These are phyloP conservation scores for Euthynnus affinis DNA, from an alignment of 2,797 vertebrate species.

Conservation along the genomic window DNA sequence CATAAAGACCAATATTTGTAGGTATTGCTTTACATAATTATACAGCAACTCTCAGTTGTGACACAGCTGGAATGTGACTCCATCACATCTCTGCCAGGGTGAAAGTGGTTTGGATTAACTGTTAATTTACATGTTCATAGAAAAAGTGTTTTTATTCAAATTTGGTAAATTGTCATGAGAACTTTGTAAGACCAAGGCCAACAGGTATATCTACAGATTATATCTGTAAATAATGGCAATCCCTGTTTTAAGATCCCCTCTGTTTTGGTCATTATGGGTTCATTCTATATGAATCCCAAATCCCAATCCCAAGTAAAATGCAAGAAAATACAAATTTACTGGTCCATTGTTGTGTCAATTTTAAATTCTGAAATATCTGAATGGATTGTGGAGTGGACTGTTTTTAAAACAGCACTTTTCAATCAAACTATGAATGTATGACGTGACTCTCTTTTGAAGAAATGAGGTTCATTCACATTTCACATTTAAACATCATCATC, in stretches of 20 bases:
- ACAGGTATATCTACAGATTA: not conserved
- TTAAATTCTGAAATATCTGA: constrained; percentile 5
- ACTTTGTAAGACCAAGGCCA: not conserved
- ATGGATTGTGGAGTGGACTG: constrained; percentile 16
- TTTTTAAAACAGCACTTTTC: not conserved
- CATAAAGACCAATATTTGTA: not conserved
- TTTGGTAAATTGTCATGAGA: not conserved
- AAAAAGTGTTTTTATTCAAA: not conserved
- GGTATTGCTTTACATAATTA: constrained; percentile 1
- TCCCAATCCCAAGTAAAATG: constrained; percentile 14
- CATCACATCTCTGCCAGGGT: not conserved
- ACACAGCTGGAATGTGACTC: not conserved
- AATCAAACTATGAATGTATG: constrained; percentile 8
- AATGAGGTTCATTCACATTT: not conserved
- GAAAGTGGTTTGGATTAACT: not conserved
- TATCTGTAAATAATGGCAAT: not conserved
- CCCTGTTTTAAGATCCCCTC: not conserved
- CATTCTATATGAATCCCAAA: constrained; percentile 1
- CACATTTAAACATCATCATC: constrained; percentile 23
- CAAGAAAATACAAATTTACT: not conserved
- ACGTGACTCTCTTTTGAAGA: constrained; percentile 12
- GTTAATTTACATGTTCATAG: not conserved
- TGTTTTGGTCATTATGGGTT: not conserved
- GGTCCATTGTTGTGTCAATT: not conserved
- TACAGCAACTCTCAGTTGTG: constrained; percentile 11